Conservation (phyloP, 1,140 invertebrate genomes). For the Anthonomus grandis region DNA sequence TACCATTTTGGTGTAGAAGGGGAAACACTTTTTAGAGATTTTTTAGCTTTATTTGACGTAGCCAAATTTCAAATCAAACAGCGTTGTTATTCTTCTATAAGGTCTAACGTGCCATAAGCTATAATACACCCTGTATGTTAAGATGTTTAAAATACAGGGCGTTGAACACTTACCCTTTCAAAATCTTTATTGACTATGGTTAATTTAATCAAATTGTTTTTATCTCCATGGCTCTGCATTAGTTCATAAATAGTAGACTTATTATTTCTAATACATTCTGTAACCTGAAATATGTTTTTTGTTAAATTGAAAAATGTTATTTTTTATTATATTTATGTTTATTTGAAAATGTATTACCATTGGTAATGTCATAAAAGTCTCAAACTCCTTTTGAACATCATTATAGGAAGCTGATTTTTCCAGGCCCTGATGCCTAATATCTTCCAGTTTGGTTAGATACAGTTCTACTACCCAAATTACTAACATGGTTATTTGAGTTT, state of each 20-base stretch:
- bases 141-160: too few relatives aligned
- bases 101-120: too few relatives aligned
- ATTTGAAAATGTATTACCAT: conserved; percentile 41
- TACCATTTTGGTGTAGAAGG: too few relatives aligned
- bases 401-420: conserved; percentile 58
- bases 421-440: conserved; percentile 59
- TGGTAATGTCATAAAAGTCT: conserved; percentile 63
- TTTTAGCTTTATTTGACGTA: too few relatives aligned
- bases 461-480: conserved; percentile 92
- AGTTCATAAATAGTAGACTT: conserved; percentile 81
- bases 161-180: conserved; percentile 70
- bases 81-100: too few relatives aligned
- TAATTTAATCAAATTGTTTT: conserved; percentile 80
- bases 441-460: conserved; percentile 81
- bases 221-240: conserved; percentile 90
- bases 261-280: conserved; percentile 73
- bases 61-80: too few relatives aligned
- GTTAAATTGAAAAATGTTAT: not conserved
- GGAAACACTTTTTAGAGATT: too few relatives aligned
- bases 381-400: conserved; percentile 77
- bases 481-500: conserved; percentile 85
- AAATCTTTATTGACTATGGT: conserved; percentile 87
- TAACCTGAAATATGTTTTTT: conserved; percentile 50
- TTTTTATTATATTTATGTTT: too few relatives aligned
- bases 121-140: too few relatives aligned